Evolutionary conservation across 2,797 vertebrate genomes (phyloP), one percentile per base, ranked within the genome.

Genomic region (Geotrypetes seraphini): DNA sequence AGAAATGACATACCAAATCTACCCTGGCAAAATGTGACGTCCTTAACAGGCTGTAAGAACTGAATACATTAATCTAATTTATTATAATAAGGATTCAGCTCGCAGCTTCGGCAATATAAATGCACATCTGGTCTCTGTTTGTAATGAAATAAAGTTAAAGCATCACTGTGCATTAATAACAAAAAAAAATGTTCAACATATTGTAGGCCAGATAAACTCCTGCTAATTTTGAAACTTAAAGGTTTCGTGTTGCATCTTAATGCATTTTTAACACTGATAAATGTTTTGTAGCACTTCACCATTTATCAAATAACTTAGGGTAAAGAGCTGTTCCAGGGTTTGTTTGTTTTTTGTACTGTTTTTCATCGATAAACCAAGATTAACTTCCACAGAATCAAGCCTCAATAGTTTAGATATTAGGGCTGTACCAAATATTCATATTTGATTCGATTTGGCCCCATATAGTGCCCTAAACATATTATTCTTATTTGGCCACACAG

Each of bases 61-160:
- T 4, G 13, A 45, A 58, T 57, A 66, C 70, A 71, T 56, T 33
- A 51, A 22, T 54, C 47, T 28, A 66, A 56, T 68, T 61, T 62
- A 63, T 53, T 49, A 1, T 60, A 66, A 71, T 50, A 68, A 75
- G 60, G 60, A 74, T 71, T 60, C 58, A 64, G 56, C 53, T 57
- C 57, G 47, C 37, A 70, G 56, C 57, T 40, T 60, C 63, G 11
- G 10, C 35, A 54, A 62, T 12, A 3, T 64, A 69, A 68, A 71
- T 52, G 53, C 65, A 69, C 71, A 72, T 72, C 73, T 81, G 75
- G 68, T 62, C 69, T 65, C 53, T 66, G 63, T 73, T 65, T 73
- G 63, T 65, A 69, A 69, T 63, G 61, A 72, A 67, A 74, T 66
- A 60, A 66, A 53, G 65, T 54, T 61, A 65, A 67, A 73, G 59